Percentiles rank a stretch among this genome's conserved stretches.
phyloP scores from a whole-genome alignment of 2,888 invertebrate species.

The Thecocarcelia acutangulata region DNA sequence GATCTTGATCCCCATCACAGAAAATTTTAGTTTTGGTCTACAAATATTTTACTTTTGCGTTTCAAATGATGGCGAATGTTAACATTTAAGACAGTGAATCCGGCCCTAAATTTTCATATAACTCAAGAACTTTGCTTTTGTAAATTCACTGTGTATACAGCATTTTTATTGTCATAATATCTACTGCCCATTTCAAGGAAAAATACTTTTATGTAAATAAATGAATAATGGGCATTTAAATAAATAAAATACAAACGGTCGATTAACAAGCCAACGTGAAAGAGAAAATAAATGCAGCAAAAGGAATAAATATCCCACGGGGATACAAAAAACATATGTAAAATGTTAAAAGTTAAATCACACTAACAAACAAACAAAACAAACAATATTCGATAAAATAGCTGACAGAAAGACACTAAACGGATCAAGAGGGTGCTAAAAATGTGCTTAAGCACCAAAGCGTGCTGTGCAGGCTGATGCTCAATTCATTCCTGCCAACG shows the following conservation, averaged over 20 bases:
- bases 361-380: constrained; percentile 69
- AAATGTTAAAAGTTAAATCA: constrained; percentile 77
- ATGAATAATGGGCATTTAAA: constrained; percentile 28
- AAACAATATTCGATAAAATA: constrained; percentile 65
- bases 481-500: constrained; percentile 44
- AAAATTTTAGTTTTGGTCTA: too few species aligned
- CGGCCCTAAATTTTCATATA: too few species aligned
- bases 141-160: too few species aligned
- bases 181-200: neutral
- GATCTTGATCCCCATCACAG: too few species aligned
- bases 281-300: constrained; percentile 7
- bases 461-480: constrained; percentile 73
- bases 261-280: neutral
- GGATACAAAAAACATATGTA: constrained; percentile 82
- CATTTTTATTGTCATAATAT: neutral
- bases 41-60: too few species aligned
- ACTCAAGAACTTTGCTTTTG: too few species aligned
- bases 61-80: too few species aligned
- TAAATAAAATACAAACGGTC: constrained; percentile 10
- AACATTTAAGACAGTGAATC: too few species aligned
- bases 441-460: constrained; percentile 79
- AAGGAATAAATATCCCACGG: constrained; percentile 78
- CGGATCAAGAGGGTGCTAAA: constrained; percentile 77
- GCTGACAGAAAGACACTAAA: constrained; percentile 65
- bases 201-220: constrained; percentile 6